Base-by-base conservation (phyloP, 2,113 vertebrate species). In the Aptenodytes forsteri region DNA sequence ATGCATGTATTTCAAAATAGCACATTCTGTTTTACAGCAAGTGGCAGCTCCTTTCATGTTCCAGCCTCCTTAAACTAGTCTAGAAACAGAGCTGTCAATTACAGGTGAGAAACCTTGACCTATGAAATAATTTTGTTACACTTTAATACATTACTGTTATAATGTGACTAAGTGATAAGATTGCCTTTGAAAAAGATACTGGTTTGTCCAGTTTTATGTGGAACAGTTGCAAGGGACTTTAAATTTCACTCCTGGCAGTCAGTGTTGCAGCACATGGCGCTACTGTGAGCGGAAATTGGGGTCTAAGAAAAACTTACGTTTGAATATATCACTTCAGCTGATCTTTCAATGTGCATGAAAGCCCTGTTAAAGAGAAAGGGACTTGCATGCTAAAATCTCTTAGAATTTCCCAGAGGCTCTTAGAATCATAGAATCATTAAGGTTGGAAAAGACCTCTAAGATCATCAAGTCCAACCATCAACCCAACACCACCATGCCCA, bases 51-150 rank as follows among this genome's bases (percentile, higher is more conserved):
- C 23, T 69, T 85, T 82, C 10, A 0, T 44, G 23, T 89, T 87
- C 29, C 30, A 61, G 29, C 42, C 70, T 85, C 78, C 52, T 85
- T 69, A 47, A 69, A 20, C 44, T 29, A 29, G n/a, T 36, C 54
- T 40, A 70, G 72, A 90, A 83, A 64, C 12, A 65, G 55, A 91
- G 34, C 73, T 87, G 65, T 80, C 44, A 56, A 34, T 91, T 61
- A 29, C 36, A 84, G 50, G 73, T 80, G 89, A 79, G 69, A 94
- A 95, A 72, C 91, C 78, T 89, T 96, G 93, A 95, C 89, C 95
- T 69, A 12, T 79, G 87, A 79, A 89, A 87, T 89, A n/a, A 44
- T 76, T 89, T 75, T 93, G 87, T 97, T 94, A 89, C 62, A 85
- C 61, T 95, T 95, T 67, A 91, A 79, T 95, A 61, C 54, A 38